Evolutionary conservation across 2,797 vertebrate genomes (phyloP).

Genomic region (Rhinella marina): DNA sequence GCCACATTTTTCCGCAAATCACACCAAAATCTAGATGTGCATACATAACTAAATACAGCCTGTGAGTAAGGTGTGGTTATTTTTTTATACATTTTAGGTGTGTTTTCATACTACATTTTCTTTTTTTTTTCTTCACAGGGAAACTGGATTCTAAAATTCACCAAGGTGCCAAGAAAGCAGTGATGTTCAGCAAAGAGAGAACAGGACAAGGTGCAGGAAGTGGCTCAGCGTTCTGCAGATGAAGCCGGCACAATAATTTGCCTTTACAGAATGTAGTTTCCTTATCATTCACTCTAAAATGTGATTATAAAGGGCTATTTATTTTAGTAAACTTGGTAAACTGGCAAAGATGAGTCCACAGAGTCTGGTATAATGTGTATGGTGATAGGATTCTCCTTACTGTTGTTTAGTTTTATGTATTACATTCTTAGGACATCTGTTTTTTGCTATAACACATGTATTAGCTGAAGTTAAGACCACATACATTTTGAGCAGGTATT

Average conservation of each 20-base stretch:
- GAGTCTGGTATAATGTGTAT: background rate
- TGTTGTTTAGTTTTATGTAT: no score
- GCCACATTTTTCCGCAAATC: no score
- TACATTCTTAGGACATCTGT: no score
- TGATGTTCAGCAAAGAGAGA: slow-evolving; percentile 83
- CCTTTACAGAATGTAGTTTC: background rate
- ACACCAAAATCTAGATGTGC: no score
- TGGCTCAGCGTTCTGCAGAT: background rate
- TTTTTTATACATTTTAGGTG: no score
- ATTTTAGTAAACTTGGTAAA: background rate
- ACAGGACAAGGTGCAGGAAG: background rate
- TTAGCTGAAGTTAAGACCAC: no score
- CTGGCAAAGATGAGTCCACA: background rate
- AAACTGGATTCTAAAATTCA: slow-evolving; percentile 94
- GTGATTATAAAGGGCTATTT: background rate
- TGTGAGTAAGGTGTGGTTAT: no score
- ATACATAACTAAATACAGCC: no score
- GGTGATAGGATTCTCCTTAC: no score
- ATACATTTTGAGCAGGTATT: no score
- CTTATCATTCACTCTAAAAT: background rate
- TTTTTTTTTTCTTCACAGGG: slow-evolving; percentile 73
- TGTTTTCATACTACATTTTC: background rate
- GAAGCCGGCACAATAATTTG: background rate
- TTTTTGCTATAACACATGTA: no score
- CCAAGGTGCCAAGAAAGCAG: slow-evolving; percentile 93